phyloP scores from a whole-genome alignment of 2,888 invertebrate species.

The Nomada ferruginata region DNA sequence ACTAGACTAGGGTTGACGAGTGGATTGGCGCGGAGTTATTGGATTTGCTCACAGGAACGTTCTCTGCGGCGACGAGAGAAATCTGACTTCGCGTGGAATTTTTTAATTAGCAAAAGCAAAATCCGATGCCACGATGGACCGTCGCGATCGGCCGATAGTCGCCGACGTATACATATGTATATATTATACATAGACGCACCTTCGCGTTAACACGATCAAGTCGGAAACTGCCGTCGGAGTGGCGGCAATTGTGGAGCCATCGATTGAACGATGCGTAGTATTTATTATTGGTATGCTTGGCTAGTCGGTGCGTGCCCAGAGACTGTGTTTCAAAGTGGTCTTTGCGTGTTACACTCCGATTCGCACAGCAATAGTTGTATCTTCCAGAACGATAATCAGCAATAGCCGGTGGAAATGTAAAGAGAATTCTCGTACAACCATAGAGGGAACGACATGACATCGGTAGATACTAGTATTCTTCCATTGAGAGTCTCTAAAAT shows the following conservation, averaged over 20 bases:
- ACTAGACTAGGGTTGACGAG: not conserved
- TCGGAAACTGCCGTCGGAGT: not conserved
- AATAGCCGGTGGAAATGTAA: conserved; percentile 59
- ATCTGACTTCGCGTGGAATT: conserved; percentile 80
- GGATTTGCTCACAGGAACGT: conserved; percentile 66
- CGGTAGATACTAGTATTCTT: not conserved
- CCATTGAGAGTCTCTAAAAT: conserved; percentile 14
- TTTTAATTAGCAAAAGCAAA: conserved; percentile 80
- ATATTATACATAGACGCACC: not conserved
- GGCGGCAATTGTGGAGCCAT: conserved; percentile 46
- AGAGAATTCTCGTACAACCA: conserved; percentile 48
- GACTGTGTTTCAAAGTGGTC: conserved; percentile 66
- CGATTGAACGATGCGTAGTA: conserved; percentile 48
- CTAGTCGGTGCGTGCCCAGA: conserved; percentile 69
- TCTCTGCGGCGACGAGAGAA: conserved; percentile 62
- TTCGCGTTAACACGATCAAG: conserved; percentile 12
- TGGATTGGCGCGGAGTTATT: conserved; percentile 52
- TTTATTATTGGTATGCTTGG: conserved; percentile 65
- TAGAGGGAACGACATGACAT: conserved; percentile 18
- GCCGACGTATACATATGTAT: conserved; percentile 32
- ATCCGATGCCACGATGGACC: conserved; percentile 68
- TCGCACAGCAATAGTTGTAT: conserved; percentile 68
- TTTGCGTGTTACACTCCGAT: conserved; percentile 74
- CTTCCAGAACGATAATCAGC: conserved; percentile 61
- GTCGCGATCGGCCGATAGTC: conserved; percentile 53